phyloP scores from a whole-genome alignment of 2,113 vertebrate genomes.

The Lota lota region DNA sequence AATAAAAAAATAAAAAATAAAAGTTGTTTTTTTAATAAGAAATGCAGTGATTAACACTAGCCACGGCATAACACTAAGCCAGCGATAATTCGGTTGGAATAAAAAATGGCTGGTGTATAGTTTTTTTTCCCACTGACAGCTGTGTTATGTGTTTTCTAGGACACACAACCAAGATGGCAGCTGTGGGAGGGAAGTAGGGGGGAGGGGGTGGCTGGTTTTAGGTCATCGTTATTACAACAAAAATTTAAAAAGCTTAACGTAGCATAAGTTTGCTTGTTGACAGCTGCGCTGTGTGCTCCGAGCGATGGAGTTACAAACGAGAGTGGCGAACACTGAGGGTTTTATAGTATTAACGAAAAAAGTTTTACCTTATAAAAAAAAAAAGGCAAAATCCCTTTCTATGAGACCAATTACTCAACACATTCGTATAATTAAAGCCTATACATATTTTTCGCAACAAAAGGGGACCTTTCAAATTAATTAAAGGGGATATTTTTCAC shows the following conservation, averaged over 20 bases:
- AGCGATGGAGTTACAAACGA: neutral
- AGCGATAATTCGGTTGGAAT: conserved; percentile 66
- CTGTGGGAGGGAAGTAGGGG: conserved; percentile 15
- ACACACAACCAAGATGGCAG: conserved; percentile 73
- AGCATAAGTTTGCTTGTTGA: conserved; percentile 66
- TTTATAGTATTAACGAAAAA: conserved; percentile 52
- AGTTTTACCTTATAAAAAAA: conserved; percentile 54
- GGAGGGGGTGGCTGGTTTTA: conserved; percentile 56
- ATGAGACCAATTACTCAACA: conserved; percentile 53
- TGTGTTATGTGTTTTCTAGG: conserved; percentile 76
- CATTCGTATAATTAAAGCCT: conserved; percentile 57
- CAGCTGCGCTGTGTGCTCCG: conserved; percentile 65
- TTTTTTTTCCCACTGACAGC: conserved; percentile 64
- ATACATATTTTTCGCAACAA: conserved; percentile 55
- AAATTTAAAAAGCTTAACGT: conserved; percentile 72
- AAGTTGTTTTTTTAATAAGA: neutral
- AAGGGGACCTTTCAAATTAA: conserved; percentile 59
- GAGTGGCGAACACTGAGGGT: conserved; percentile 42
- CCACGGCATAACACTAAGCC: conserved; percentile 64
- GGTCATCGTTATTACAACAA: conserved; percentile 71
- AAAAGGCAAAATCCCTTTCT: conserved; percentile 33
- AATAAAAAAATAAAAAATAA: neutral
- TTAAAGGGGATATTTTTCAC: conserved; percentile 62
- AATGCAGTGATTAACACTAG: conserved; percentile 46
- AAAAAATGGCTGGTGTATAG: conserved; percentile 59